A percentile compares a stretch with the other conserved stretches of the same genome.
These are phyloP conservation scores for Gallinago paraguaiae DNA, from an alignment of 2,113 vertebrate genomes.

Conservation along the genomic window DNA sequence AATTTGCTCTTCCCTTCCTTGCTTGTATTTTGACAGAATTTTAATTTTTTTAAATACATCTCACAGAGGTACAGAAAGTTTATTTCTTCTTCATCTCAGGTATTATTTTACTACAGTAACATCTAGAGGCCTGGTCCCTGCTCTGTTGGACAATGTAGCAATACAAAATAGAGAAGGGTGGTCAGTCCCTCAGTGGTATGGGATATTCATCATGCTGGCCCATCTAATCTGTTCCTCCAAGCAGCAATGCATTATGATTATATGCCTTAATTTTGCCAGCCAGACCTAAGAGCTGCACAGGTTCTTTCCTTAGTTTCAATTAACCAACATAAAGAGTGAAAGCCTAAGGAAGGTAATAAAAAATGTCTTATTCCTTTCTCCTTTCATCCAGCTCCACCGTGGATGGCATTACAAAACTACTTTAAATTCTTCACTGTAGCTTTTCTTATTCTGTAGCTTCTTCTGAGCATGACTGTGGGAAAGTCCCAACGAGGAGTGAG, in stretches of 20 bases:
- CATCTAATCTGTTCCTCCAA: background rate
- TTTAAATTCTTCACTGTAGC: background rate
- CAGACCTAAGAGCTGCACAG: background rate
- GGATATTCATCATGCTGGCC: background rate
- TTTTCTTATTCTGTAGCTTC: slow-evolving; percentile 17
- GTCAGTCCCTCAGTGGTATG: background rate
- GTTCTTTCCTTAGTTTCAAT: background rate
- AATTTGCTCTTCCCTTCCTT: background rate
- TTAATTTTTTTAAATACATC: background rate
- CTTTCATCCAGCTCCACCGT: background rate
- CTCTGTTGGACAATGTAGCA: background rate
- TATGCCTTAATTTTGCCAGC: background rate
- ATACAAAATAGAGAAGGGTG: background rate
- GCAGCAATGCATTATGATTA: background rate
- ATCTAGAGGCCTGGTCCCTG: background rate
- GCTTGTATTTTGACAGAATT: background rate
- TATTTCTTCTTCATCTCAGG: background rate
- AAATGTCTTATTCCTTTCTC: background rate
- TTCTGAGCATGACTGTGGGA: slow-evolving; percentile 77
- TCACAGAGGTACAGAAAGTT: background rate
- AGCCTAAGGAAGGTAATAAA: background rate
- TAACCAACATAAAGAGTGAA: background rate
- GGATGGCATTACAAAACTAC: background rate
- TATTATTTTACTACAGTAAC: background rate
- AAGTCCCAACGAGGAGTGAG: slow-evolving; percentile 59